Percentiles rank a stretch among this genome's conserved stretches.
Conservation (phyloP, 2,797 vertebrate species). For the Myripristis murdjan region DNA sequence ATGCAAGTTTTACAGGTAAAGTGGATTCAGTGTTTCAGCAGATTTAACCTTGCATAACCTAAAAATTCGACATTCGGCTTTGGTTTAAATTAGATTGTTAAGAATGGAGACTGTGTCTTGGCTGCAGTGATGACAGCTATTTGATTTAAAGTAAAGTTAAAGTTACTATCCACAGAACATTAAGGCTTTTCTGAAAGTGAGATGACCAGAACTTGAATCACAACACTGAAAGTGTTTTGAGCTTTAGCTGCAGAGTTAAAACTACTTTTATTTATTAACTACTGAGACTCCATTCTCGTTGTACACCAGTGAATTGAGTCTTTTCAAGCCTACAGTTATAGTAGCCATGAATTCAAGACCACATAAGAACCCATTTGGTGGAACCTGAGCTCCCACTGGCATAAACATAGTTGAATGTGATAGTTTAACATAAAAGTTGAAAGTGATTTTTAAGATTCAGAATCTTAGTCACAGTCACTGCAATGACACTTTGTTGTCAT, state of each 20-base stretch:
- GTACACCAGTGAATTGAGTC: not conserved
- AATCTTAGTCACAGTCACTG: no score
- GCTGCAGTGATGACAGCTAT: constrained; percentile 46
- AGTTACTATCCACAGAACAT: constrained; percentile 55
- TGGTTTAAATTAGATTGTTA: constrained; percentile 76
- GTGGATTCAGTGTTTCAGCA: constrained; percentile 67
- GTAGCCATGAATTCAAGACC: constrained; percentile 34
- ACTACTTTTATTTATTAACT: not conserved
- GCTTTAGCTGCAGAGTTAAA: not conserved
- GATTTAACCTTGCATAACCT: constrained; percentile 55
- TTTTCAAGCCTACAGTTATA: constrained; percentile 41
- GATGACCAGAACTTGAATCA: constrained; percentile 44
- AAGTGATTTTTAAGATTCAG: constrained; percentile 30
- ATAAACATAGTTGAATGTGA: constrained; percentile 33
- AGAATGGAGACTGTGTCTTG: constrained; percentile 40
- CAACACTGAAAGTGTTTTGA: constrained; percentile 22
- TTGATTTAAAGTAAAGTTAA: constrained; percentile 50
- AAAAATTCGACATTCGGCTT: constrained; percentile 68
- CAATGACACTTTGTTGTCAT: no score
- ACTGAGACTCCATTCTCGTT: constrained; percentile 12
- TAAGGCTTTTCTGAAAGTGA: constrained; percentile 69
- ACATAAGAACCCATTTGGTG: constrained; percentile 30
- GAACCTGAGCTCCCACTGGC: constrained; percentile 64
- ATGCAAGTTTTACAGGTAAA: constrained; percentile 75
- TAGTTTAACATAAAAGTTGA: constrained; percentile 40